These are phyloP conservation scores for Parauchenoglanis punctatus DNA, from an alignment of 2,797 vertebrate genomes.

Conservation along the genomic window DNA sequence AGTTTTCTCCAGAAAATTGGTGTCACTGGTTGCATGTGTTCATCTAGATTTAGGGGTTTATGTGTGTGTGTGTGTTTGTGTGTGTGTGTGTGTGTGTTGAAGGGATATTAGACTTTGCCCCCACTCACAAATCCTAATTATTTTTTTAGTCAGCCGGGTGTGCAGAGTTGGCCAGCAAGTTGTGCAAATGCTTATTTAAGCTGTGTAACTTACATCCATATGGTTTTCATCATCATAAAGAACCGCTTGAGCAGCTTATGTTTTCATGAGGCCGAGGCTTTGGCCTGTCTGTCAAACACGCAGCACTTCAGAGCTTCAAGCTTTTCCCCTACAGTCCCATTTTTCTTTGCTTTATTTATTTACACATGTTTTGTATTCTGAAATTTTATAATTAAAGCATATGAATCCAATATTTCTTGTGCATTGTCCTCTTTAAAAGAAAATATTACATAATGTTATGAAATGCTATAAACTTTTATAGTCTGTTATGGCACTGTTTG, in stretches of 20 bases:
- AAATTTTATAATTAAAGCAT: slow-evolving; percentile 26
- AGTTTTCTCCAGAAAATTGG: not conserved
- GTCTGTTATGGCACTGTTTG: not conserved
- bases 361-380: slow-evolving; percentile 26
- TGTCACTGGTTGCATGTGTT: slow-evolving; percentile 42
- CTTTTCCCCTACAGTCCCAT: slow-evolving; percentile 36
- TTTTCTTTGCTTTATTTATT: slow-evolving; percentile 20
- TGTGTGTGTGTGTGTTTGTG: not conserved
- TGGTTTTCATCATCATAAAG: slow-evolving; percentile 67
- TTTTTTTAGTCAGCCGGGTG: slow-evolving; percentile 63
- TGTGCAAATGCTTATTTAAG: slow-evolving; percentile 67
- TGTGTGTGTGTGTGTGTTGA: not conserved
- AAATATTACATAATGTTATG: not conserved
- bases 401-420: not conserved
- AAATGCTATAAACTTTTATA: not conserved
- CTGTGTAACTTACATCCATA: slow-evolving; percentile 61
- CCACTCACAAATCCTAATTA: slow-evolving; percentile 59
- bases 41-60: slow-evolving; percentile 23
- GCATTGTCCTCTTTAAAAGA: slow-evolving; percentile 18
- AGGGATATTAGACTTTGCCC: slow-evolving; percentile 49
- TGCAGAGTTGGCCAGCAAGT: slow-evolving; percentile 61
- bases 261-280: slow-evolving; percentile 56
- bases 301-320: slow-evolving; percentile 36
- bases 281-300: slow-evolving; percentile 60
- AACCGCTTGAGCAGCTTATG: slow-evolving; percentile 58